Evolutionary conservation across 1,140 invertebrate genomes (phyloP).

Genomic region (Drosophila sulfurigaster): DNA sequence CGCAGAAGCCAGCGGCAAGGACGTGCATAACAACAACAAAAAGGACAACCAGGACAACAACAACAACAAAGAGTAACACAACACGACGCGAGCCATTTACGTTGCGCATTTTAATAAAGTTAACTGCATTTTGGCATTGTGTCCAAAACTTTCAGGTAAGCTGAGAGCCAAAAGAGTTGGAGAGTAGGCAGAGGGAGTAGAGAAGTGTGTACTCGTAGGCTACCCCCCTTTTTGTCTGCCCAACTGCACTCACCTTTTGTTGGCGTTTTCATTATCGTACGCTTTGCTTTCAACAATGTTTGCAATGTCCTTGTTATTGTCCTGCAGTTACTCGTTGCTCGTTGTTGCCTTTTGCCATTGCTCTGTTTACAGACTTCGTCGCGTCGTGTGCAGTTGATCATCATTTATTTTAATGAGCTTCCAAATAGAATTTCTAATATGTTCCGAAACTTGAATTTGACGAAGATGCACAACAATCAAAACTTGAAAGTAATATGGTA

Average conservation of each 20-base stretch:
- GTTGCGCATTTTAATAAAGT: constrained; percentile 78
- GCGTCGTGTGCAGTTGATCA: constrained; percentile 60
- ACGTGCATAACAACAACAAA: constrained; percentile 27
- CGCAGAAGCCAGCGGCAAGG: constrained; percentile 61
- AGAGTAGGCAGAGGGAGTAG: background rate
- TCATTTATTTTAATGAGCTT: constrained; percentile 83
- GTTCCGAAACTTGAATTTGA: constrained; percentile 23
- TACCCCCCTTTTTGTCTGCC: constrained; percentile 13
- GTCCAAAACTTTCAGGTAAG: constrained; percentile 41
- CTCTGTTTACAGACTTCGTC: constrained; percentile 61
- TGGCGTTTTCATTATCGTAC: constrained; percentile 67
- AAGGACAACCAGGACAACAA: background rate
- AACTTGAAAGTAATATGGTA: background rate
- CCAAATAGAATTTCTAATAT: constrained; percentile 76
- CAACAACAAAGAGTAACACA: constrained; percentile 29
- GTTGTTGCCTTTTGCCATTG: background rate
- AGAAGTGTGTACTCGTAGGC: background rate
- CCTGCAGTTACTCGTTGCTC: constrained; percentile 17
- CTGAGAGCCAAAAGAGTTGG: background rate
- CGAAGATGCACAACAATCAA: background rate
- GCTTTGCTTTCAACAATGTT: constrained; percentile 55
- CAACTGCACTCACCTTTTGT: constrained; percentile 58
- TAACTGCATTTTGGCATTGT: constrained; percentile 75
- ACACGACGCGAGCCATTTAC: constrained; percentile 54
- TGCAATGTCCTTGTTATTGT: constrained; percentile 68